phyloP scores from a whole-genome alignment of 2,797 vertebrate genomes.

The Pangasius sanitwongsei region DNA sequence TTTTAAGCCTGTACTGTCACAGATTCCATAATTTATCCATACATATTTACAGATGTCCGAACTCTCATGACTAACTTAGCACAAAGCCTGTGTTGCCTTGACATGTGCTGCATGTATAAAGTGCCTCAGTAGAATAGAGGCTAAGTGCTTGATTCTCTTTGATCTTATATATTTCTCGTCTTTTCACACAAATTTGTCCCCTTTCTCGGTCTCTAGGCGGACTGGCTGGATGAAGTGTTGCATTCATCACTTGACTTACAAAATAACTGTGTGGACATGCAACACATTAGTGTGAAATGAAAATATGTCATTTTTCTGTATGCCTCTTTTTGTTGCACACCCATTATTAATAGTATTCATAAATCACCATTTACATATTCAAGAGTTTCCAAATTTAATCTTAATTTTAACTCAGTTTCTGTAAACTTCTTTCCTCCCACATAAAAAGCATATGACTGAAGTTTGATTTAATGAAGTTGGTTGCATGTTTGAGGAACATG shows the following conservation, averaged over 20 bases:
- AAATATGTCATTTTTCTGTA: neutral
- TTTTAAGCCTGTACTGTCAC: slow-evolving; percentile 9
- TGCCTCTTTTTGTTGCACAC: neutral
- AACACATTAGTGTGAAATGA: neutral
- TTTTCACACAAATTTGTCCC: neutral
- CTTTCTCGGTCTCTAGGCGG: neutral
- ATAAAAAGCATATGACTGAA: neutral
- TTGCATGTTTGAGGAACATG: neutral
- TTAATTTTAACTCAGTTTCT: neutral
- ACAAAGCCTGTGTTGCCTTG: slow-evolving; percentile 28
- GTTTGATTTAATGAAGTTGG: neutral
- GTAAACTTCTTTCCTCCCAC: neutral
- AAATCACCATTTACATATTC: neutral
- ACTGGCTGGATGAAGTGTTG: neutral
- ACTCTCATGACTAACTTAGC: slow-evolving; percentile 27
- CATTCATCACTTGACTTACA: neutral
- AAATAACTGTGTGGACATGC: neutral
- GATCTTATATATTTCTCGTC: neutral
- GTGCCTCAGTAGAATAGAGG: neutral
- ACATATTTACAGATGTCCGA: slow-evolving; percentile 7
- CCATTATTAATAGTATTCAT: neutral
- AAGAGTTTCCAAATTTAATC: neutral
- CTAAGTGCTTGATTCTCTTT: neutral
- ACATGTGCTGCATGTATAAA: neutral
- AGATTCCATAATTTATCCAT: slow-evolving; percentile 37